These are phyloP conservation scores for Dicranocentrus wangi DNA, from an alignment of 2,888 invertebrate species.

Conservation along the genomic window DNA sequence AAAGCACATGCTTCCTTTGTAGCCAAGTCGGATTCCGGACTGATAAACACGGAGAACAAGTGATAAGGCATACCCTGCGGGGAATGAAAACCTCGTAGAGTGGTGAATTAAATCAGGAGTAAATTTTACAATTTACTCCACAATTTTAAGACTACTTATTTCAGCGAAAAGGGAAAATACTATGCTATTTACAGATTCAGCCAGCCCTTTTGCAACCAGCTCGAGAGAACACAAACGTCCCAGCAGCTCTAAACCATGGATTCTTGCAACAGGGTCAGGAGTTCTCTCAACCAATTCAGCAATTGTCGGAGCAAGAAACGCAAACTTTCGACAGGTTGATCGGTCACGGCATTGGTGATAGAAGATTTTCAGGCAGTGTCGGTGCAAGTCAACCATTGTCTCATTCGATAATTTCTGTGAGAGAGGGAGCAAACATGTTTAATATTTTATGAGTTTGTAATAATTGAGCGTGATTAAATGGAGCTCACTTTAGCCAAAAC, in stretches of 20 bases:
- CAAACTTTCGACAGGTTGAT: conserved; percentile 31
- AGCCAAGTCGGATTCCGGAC: conserved; percentile 11
- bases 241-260: conserved; percentile 45
- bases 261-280: conserved; percentile 40
- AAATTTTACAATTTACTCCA: too few relatives aligned
- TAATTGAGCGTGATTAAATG: too few relatives aligned
- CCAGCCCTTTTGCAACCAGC: conserved; percentile 46
- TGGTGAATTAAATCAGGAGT: too few relatives aligned
- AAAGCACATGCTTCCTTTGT: conserved; percentile 50
- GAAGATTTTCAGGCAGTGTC: conserved; percentile 61
- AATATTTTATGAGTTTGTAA: neutral
- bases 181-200: conserved; percentile 53
- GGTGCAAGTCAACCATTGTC: conserved; percentile 68
- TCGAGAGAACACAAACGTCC: conserved; percentile 46
- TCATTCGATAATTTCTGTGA: conserved; percentile 61
- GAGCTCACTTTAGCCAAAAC: conserved; percentile 60
- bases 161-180: too few relatives aligned
- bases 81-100: neutral
- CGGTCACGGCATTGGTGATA: conserved; percentile 40
- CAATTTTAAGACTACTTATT: too few relatives aligned
- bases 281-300: conserved; percentile 41
- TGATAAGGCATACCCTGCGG: conserved; percentile 31
- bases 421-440: neutral
- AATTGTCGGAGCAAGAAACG: conserved; percentile 40
- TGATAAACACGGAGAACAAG: neutral